phyloP scores from a whole-genome alignment of 1,140 invertebrate genomes.

The Rhagoletis zephyria region DNA sequence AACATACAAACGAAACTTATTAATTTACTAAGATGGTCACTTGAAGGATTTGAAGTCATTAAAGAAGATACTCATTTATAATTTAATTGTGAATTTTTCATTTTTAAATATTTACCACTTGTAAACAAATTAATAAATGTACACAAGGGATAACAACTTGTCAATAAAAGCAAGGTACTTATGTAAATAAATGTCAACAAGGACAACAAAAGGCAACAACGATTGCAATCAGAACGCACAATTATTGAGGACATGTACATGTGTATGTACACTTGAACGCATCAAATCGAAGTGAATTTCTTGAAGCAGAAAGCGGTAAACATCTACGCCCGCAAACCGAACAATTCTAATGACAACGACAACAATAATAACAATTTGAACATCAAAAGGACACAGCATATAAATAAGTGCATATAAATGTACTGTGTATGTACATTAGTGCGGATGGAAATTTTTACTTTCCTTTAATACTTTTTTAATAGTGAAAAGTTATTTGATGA shows the following conservation, averaged over 20 bases:
- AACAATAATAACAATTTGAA: conserved; percentile 36
- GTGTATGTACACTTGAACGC: background rate
- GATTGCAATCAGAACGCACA: background rate
- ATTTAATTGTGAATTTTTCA: background rate
- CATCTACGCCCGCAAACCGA: conserved; percentile 30
- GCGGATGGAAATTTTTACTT: too few species aligned
- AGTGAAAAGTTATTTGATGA: too few species aligned
- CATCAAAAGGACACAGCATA: background rate
- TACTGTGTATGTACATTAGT: too few species aligned
- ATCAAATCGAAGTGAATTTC: conserved; percentile 38
- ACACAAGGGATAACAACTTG: conserved; percentile 24
- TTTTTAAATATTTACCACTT: conserved; percentile 18
- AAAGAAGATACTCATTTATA: too few species aligned
- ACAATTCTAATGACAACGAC: conserved; percentile 46
- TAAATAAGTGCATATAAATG: background rate
- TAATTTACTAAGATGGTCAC: background rate
- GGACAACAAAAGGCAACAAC: background rate
- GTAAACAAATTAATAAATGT: conserved; percentile 49
- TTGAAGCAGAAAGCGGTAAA: conserved; percentile 45
- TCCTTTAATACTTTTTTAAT: too few species aligned
- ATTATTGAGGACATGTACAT: conserved; percentile 6
- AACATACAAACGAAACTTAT: background rate
- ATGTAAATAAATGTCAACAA: background rate
- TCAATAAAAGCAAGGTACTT: background rate
- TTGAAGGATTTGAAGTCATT: too few species aligned